Base-by-base conservation (phyloP, 1,140 invertebrate genomes). In the Drosophila ficusphila region DNA sequence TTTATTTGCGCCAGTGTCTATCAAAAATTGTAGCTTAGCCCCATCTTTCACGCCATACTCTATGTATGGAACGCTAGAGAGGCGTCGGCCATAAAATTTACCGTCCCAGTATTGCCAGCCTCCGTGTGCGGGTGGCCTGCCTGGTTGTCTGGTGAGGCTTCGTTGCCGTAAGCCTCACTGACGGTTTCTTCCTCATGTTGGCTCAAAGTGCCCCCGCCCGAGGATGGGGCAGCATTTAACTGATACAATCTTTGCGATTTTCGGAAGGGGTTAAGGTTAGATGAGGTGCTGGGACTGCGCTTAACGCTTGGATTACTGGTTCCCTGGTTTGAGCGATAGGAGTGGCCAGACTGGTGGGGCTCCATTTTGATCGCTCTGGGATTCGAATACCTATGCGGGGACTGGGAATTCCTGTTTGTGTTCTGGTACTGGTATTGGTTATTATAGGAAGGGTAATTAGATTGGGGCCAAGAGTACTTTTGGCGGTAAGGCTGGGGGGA, bases 1-100 rank as follows among this genome's bases (percentile, higher is more conserved):
- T 11, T 67, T 49, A 16, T 67, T 67, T 7, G 62, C 38, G n/a
- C 52, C 52, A 16, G 52, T 42, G 9, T 41, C 38, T 19, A 41
- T 21, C 0, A 41, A 18, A 11, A 41, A 39, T 4, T 19, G 18
- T 39, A 39, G 9, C 18, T 11, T 41, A 19, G 18, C 38, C 16
- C 36, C 36, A 19, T 16, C 7, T 27, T 46, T 25, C 21, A 9
- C 8, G n/a, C 12, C 8, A 27, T 27, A 16, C n/a, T 25, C 23
- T 36, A 16, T 36, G 12, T 16, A 36, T 14, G 34, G 34, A 5
- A 36, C 12, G 34, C 25, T 47, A 16, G 14, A 48, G 16, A 31
- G 27, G 27, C 6, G 44, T 47, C 44, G 25, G 44, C 25, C 23
- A 29, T 29, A 29, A 29, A 47, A 29, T 29, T 47, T 47, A 16